phyloP scores from a whole-genome alignment of 2,113 vertebrate genomes.

The Megalops atlanticus region DNA sequence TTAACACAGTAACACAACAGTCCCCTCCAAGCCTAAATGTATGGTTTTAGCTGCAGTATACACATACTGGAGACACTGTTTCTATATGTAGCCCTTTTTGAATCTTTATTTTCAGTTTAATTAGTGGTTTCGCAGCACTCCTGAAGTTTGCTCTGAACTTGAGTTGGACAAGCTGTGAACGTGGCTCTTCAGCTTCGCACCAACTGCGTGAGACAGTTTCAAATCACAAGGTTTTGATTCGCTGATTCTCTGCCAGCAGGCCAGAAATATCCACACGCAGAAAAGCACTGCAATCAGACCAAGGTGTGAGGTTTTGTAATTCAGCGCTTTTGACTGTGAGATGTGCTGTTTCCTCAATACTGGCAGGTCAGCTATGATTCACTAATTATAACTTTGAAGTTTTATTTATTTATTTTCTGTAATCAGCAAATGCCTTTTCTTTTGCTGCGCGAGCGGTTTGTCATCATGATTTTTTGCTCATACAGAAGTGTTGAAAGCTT shows the following conservation, averaged over 20 bases:
- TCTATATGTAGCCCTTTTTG: neutral
- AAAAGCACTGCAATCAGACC: neutral
- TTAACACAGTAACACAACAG: neutral
- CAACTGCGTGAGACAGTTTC: neutral
- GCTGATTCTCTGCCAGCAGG: neutral
- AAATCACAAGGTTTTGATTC: neutral
- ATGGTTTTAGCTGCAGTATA: too few species aligned
- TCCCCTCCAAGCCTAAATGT: neutral
- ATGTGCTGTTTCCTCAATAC: neutral
- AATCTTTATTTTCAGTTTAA: neutral
- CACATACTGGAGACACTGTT: too few species aligned
- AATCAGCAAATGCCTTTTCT: neutral
- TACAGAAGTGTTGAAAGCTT: slow-evolving; percentile 1
- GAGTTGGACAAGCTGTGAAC: neutral
- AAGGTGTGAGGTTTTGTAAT: neutral
- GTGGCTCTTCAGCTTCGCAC: neutral
- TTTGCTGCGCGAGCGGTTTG: neutral
- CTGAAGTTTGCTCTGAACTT: neutral
- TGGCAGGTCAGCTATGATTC: neutral
- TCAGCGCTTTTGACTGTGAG: neutral
- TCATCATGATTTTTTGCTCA: neutral
- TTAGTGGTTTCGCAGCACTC: too few species aligned
- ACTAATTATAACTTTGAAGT: neutral
- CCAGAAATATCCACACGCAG: neutral
- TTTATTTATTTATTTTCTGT: neutral